phyloP scores from a whole-genome alignment of 2,113 vertebrate species.

The Gopherus flavomarginatus region DNA sequence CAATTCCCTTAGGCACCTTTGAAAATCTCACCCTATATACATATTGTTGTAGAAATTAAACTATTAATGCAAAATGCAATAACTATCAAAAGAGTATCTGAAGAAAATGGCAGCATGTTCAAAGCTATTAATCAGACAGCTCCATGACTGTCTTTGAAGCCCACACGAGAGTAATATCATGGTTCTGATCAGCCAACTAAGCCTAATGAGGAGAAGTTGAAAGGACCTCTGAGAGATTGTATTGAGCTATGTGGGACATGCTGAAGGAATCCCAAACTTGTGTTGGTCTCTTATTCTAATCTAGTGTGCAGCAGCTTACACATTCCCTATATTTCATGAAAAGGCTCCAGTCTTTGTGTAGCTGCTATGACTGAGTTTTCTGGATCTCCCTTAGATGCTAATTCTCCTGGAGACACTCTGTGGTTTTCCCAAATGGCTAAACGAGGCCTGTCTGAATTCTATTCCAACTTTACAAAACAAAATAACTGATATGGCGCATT shows the following conservation, averaged over 20 bases:
- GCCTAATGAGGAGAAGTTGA: background rate
- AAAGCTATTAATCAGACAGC: conserved; percentile 3
- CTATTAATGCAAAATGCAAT: background rate
- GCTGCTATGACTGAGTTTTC: accelerated
- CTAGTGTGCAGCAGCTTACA: background rate
- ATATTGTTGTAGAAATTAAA: background rate
- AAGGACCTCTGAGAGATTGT: background rate
- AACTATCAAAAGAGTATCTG: background rate
- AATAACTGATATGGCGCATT: background rate
- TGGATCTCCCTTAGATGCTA: accelerated
- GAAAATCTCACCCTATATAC: background rate
- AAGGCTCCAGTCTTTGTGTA: background rate
- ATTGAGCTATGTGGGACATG: background rate
- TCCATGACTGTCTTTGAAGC: conserved; percentile 25
- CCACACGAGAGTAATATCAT: background rate
- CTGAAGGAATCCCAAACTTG: background rate
- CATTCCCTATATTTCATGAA: background rate
- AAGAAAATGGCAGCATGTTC: conserved; percentile 3
- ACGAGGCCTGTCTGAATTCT: background rate
- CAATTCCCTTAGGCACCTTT: background rate
- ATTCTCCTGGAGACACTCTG: background rate
- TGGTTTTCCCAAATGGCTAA: background rate
- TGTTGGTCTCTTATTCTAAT: accelerated
- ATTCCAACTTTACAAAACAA: background rate
- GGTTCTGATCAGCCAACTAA: conserved; percentile 13